Base-by-base conservation (phyloP, 1,140 invertebrate genomes). In the Diorhabda elongata region DNA sequence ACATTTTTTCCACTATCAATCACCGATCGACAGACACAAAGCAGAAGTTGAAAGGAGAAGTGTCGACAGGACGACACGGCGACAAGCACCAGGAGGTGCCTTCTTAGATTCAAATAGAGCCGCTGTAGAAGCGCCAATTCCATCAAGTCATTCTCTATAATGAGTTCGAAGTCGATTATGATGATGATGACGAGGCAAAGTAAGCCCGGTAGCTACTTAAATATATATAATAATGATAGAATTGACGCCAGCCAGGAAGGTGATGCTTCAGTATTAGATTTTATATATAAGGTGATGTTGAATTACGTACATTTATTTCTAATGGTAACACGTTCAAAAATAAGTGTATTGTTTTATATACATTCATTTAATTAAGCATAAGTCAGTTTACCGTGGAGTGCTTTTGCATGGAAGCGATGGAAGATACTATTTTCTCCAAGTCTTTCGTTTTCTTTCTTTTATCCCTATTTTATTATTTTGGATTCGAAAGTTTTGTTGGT, bases 1-100 rank as follows among this genome's bases (percentile, higher is more conserved):
- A 52, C 47, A 52, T n/a, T 52, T 52, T 52, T 52, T 52, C n/a
- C n/a, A 52, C 47, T 52, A 52, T 52, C 47, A 52, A 52, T 52
- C 47, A 52, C 47, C 47, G n/a, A 52, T n/a, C 47, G 47, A 6
- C 47, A 52, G n/a, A 52, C 47, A 52, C 47, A 52, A 52, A 52
- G 47, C 47, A 52, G 47, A 52, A 52, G 47, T 52, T 52, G n/a
- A 52, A 52, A 52, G 47, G n/a, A 52, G 47, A 52, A 8, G 47
- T 52, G 47, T 52, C 47, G 47, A 52, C 47, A 52, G 47, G 47
- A 52, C 47, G 47, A 52, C 47, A 52, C 6, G 47, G 47, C 47
- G 47, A 52, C 47, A 52, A 52, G 47, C 47, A 52, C 6, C 47
- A 52, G 47, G 47, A 52, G 47, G 47, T 52, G n/a, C 47, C 3